Evolutionary conservation across 2,113 vertebrate species (phyloP).

Genomic region (Pygoscelis adeliae): DNA sequence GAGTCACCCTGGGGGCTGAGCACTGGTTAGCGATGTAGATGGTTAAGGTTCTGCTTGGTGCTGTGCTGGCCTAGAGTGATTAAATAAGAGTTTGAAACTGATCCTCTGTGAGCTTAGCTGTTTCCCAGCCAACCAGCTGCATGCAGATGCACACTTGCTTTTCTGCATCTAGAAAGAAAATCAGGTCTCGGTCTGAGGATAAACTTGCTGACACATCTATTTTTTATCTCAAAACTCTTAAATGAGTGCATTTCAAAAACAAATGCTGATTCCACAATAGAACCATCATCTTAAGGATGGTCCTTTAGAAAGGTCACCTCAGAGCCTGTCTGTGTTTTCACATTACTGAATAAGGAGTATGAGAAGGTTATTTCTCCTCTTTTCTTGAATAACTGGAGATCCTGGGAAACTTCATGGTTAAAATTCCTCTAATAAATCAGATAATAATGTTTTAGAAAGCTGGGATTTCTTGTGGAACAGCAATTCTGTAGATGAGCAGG

Average conservation of each 20-base stretch:
- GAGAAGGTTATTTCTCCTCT: not conserved
- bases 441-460: not conserved
- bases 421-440: not conserved
- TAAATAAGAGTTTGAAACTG: not conserved
- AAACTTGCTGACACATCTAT: not conserved
- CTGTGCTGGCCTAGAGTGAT: not conserved
- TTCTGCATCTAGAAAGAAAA: not conserved
- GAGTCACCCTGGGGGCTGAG: not conserved
- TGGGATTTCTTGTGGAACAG: not conserved
- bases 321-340: not conserved
- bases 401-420: not conserved
- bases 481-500: not conserved
- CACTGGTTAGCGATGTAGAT: not conserved
- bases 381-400: not conserved
- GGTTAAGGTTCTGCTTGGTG: not conserved
- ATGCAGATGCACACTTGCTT: not conserved
- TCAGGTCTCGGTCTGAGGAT: not conserved
- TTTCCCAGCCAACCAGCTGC: not conserved
- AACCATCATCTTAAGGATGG: not conserved
- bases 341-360: not conserved
- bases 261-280: not conserved
- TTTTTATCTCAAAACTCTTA: not conserved
- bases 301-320: not conserved
- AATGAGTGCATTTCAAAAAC: not conserved
- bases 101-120: not conserved